Evolutionary conservation across 2,113 vertebrate species (phyloP), one percentile per base, ranked within the genome.

Genomic region (Strix aluco): DNA sequence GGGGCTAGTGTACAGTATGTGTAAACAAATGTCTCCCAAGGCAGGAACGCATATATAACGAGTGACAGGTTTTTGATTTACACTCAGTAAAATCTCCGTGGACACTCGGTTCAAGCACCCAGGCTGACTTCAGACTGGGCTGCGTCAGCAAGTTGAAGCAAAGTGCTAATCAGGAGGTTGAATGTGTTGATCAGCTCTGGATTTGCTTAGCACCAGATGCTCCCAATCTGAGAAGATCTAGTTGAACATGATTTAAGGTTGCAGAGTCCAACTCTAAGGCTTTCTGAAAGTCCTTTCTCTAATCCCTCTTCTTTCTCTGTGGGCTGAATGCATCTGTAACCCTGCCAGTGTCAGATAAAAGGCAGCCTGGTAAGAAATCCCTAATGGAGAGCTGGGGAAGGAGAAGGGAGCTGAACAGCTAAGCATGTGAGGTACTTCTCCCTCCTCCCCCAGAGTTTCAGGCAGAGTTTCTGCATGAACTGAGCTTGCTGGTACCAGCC

Each of bases 301-400:
- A 96, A 97, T 97, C 93, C 96, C 13, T 59, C 75, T 96, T 96
- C 94, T 95, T 96, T 97, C 86, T 97, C 90, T 92, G 83, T 62
- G 94, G 72, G 67, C 96, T 96, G 97, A 97, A 96, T 97, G 96
- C 94, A 93, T 96, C 96, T 97, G 96, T 95, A 97, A 93, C 96
- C 72, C 91, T 97, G 97, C 96, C 96, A 97, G 94, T 96, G 94
- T 74, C 96, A 96, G 96, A 97, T 97, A 96, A 97, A 95, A 97
- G 97, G 90, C 95, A 97, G 97, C 96, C 92, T 96, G 95, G 95
- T 97, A 96, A 97, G 94, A 97, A 97, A 96, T 92, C 86, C 85
- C 82, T 90, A 87, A 88, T 94, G 94, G 86, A 82, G 90, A 95
- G 74, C 90, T 75, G 66, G 58, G 86, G 91, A 95, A 94, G 88